Evolutionary conservation across 1,140 invertebrate genomes (phyloP), one percentile per base, ranked within the genome.

Genomic region (Sinella curviseta): DNA sequence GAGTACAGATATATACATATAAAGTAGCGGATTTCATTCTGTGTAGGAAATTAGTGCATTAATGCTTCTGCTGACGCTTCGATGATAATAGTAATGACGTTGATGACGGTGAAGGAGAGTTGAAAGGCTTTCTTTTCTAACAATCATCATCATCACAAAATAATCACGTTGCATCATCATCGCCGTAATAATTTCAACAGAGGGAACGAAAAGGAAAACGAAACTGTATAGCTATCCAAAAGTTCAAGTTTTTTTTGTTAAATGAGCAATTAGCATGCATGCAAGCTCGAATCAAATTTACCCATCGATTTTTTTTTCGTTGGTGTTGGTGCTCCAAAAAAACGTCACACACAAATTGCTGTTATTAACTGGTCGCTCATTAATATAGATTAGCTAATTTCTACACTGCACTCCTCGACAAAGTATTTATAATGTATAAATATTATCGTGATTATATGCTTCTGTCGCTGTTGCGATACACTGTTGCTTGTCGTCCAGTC

Each of bases 311-410:
- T 48, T 48, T 48, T n/a, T n/a, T n/a, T n/a, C n/a, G n/a, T n/a
- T n/a, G n/a, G n/a, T n/a, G 39, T 48, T 48, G 39, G 39, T 60
- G 12, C 57, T 48, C 20, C 39, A n/a, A 26, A 65, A n/a, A 65
- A 65, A 26, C 57, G 57, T 33, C 65, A 70, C 65, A 33, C 8
- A 70, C 30, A 70, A 70, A 70, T 24, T 8, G 30, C 65, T 8
- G 65, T 24, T 33, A 70, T 70, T 70, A 70, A 70, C 65, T 33
- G 65, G 26, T 33, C 65, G 26, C 65, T 70, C 65, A 70, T 70
- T 70, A 70, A 70, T 70, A 70, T 24, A 33, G 65, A 70, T 70
- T 31, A 70, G 65, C 65, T 70, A 70, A 70, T 70, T 70, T 70
- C 65, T 70, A 70, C 31, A 60, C 24, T 48, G 39, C 39, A 8